A percentile compares a stretch with the other conserved stretches of the same genome.
These are phyloP conservation scores for Acromyrmex charruanus DNA, from an alignment of 1,140 invertebrate species.

Conservation along the genomic window DNA sequence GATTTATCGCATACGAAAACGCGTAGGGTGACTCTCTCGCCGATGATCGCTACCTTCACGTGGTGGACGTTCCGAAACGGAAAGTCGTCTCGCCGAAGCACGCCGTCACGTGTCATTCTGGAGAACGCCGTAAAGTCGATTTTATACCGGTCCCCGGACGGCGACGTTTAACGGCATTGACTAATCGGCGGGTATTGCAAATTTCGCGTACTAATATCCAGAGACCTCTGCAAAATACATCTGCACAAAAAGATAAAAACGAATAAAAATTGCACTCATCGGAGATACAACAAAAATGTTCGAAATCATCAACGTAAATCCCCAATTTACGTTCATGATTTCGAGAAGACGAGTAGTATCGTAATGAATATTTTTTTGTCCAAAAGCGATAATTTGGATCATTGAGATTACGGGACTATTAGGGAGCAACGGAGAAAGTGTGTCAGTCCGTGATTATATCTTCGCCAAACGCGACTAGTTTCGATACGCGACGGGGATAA, in stretches of 20 bases:
- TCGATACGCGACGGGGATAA: constrained; percentile 15
- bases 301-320: neutral
- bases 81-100: constrained; percentile 64
- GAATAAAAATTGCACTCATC: neutral
- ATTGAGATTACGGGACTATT: neutral
- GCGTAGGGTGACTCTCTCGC: constrained; percentile 66
- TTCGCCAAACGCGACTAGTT: neutral
- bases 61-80: constrained; percentile 62
- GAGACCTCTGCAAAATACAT: neutral
- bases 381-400: neutral
- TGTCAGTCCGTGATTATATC: neutral
- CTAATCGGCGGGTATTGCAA: constrained; percentile 40
- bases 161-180: constrained; percentile 14
- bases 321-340: neutral
- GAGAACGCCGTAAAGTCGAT: constrained; percentile 12
- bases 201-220: neutral
- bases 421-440: neutral
- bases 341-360: neutral
- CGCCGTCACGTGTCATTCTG: constrained; percentile 63
- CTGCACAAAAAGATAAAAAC: neutral
- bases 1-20: constrained; percentile 85
- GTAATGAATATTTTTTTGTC: neutral
- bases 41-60: constrained; percentile 66
- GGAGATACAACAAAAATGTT: neutral
- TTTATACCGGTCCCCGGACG: constrained; percentile 23